A percentile compares a stretch with the other conserved stretches of the same genome.
Evolutionary conservation across 2,888 invertebrate species (phyloP).

Genomic region (Lithophane semibrunnea): DNA sequence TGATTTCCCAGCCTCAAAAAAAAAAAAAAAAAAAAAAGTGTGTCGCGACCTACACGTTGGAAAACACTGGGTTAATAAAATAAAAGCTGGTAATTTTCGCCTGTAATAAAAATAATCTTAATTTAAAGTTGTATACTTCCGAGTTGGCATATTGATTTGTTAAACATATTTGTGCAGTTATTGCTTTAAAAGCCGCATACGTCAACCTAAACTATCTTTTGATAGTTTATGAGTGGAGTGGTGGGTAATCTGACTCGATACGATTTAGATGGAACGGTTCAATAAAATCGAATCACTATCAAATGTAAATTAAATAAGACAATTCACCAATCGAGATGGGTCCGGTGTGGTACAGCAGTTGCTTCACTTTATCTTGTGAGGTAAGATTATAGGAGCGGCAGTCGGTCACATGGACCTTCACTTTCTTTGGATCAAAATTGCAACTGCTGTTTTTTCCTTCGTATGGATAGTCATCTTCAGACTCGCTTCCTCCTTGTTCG

Average conservation of each 20-base stretch:
- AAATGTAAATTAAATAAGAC: no score
- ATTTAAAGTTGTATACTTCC: background rate
- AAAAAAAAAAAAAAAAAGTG: no score
- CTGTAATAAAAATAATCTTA: background rate
- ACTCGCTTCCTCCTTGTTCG: constrained; percentile 45
- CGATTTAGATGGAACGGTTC: background rate
- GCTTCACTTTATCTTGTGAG: constrained; percentile 82
- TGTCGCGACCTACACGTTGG: no score
- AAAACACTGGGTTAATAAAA: background rate
- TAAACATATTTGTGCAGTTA: background rate
- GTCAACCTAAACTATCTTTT: background rate
- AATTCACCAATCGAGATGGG: constrained; percentile 43
- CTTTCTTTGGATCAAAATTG: constrained; percentile 31
- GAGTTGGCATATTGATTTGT: background rate
- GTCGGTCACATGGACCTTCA: constrained; percentile 11
- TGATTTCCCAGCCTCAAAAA: no score
- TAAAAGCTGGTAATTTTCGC: no score
- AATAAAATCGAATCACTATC: background rate
- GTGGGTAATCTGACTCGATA: background rate
- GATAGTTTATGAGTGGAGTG: background rate
- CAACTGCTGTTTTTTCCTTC: background rate
- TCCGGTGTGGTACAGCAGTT: constrained; percentile 37
- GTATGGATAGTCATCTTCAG: constrained; percentile 66
- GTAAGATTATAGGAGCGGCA: constrained; percentile 32
- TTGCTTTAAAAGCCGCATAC: background rate